Base-by-base conservation (phyloP, 2,797 vertebrate species). In the Odontamblyopus lacepedii region DNA sequence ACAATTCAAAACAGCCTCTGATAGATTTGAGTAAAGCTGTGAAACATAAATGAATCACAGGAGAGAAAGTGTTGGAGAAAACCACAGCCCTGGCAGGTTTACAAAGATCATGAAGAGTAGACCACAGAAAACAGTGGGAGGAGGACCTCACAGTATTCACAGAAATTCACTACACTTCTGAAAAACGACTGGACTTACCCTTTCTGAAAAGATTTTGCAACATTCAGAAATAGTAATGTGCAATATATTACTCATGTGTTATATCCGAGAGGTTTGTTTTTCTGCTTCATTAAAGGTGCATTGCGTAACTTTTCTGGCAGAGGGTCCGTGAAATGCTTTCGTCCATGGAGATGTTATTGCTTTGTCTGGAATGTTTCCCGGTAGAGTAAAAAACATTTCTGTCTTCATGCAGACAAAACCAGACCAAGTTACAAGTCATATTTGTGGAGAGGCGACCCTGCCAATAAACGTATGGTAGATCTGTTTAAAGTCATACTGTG, bases 71-170 rank as follows among this genome's bases (percentile, higher is more conserved):
- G 6, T 38, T 27, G 9, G 30, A 62, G 57, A 69, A 74, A 80
- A 78, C 27, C 57, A 74, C 23, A 68, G 18, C 69, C 67, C 77
- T 62, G 44, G 55, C 38, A 62, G n/a, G 27, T 77, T 72, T 19
- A 56, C 63, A 55, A 38, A 63, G 19, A 23, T 48, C 61, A 53
- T 7, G 13, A 15, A 59, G 12, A 11, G n/a, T 12, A 63, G 65
- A 76, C 70, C 60, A 64, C 59, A 78, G 65, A 57, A 63, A 44
- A 48, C 50, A 62, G 65, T 60, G 60, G 38, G 7, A 70, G 38
- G 3, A 56, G 41, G 30, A 55, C 7, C 35, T 38, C 35, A 38
- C 35, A 9, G 35, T 38, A 9, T 38, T 8, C 35, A 48, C 35
- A 44, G 12, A 44, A 44, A 48, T 48, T 4, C 44, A 57, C 23